Base-by-base conservation (phyloP, 2,113 vertebrate species). In the Gadus chalcogrammus region DNA sequence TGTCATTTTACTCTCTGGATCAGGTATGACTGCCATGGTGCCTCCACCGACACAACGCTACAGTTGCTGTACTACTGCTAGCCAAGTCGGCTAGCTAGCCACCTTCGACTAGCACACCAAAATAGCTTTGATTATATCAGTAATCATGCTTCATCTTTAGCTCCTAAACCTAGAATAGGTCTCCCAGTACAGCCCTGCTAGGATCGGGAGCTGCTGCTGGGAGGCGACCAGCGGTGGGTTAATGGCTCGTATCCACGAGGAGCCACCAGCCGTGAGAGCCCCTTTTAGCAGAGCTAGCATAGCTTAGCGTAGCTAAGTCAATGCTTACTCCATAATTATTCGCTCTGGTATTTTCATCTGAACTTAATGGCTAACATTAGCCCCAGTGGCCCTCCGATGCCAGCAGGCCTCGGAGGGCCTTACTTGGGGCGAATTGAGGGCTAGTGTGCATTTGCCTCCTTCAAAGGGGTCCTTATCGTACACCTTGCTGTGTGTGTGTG, bases 101-200 rank as follows among this genome's bases (percentile, higher is more conserved):
- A 20, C 4, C 18, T 59, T 9, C 58, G 61, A 15, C 35, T 62
- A 52, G 59, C 68, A 64, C 6, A 35, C 31, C 1, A 35, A 35
- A 24, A 24, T 5, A 59, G 28, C 5, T 22, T n/a, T 61, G 61
- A 61, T 59, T 48, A 63, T 11, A 31, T 65, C 22, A 16, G 28
- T n/a, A 75, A 74, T 72, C 68, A 65, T 67, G 61, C 27, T 71
- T 63, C 28, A 77, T 35, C 17, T 52, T 38, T 0, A 58, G 18
- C 58, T 48, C 67, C 63, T 74, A 66, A 69, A 75, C 59, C 74
- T 24, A 69, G 66, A 77, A 80, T 81, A 48, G 11, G 8, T 48
- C 42, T 48, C 42, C 42, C 42, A 48, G 11, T 48, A 7, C 42
- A 48, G 11, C 42, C 42, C 42, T 48, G 42, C 11, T 48, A 12